These are phyloP conservation scores for Cercocebus atys DNA, from an alignment of 2,113 vertebrate species.

Conservation along the genomic window DNA sequence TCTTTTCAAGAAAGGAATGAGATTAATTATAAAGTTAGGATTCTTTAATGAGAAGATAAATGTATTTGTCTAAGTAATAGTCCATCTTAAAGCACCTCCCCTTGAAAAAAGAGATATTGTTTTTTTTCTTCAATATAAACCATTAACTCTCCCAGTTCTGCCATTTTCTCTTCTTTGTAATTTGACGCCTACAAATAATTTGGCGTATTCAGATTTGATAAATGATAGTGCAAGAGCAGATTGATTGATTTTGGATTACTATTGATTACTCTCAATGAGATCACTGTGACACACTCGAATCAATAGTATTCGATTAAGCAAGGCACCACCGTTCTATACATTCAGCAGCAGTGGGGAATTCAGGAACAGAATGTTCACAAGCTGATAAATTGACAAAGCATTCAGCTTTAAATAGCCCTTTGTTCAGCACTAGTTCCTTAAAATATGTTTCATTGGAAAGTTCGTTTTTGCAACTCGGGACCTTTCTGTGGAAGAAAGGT, in stretches of 20 bases:
- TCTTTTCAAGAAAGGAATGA: neutral
- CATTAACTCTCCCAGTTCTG: conserved; percentile 51
- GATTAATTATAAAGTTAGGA: conserved; percentile 5
- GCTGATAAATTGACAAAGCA: conserved; percentile 84
- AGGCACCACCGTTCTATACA: conserved; percentile 72
- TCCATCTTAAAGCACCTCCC: conserved; percentile 1
- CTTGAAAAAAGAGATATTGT: neutral
- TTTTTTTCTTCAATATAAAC: conserved; percentile 46
- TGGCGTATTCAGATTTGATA: conserved; percentile 85
- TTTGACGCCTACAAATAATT: conserved; percentile 81
- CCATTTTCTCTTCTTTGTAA: conserved; percentile 67
- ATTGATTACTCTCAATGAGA: conserved; percentile 88
- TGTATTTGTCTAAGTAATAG: neutral
- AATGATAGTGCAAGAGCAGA: conserved; percentile 83
- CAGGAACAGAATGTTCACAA: conserved; percentile 80
- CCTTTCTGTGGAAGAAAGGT: conserved; percentile 85
- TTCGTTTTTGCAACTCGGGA: conserved; percentile 80
- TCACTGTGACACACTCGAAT: conserved; percentile 84
- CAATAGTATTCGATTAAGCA: conserved; percentile 86
- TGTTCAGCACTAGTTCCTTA: conserved; percentile 82
- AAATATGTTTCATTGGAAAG: conserved; percentile 84
- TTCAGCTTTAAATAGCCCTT: conserved; percentile 84
- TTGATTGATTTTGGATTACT: conserved; percentile 89
- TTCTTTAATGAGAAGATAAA: conserved; percentile 42
- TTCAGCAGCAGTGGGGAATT: conserved; percentile 74